Conservation (phyloP, 2,113 vertebrate genomes). For the Syrrhaptes paradoxus region DNA sequence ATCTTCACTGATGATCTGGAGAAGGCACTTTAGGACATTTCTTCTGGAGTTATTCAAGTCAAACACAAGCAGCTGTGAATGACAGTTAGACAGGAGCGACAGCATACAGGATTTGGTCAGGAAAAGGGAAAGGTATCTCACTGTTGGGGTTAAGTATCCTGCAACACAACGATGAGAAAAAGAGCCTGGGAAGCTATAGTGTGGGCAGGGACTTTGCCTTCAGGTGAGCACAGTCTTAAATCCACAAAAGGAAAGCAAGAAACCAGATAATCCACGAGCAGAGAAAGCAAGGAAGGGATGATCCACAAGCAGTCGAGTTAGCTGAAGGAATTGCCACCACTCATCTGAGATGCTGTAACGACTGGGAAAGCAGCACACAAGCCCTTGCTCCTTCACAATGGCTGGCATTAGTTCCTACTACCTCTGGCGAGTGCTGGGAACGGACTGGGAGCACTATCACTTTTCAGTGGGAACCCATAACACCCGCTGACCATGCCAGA, state of each 20-base stretch:
- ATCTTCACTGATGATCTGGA: background rate
- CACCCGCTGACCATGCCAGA: background rate
- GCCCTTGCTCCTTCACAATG: background rate
- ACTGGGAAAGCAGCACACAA: background rate
- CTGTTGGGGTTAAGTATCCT: background rate
- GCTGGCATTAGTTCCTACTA: background rate
- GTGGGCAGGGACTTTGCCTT: background rate
- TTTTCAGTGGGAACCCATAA: background rate
- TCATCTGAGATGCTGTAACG: background rate
- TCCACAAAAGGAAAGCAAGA: background rate
- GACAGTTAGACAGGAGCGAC: background rate
- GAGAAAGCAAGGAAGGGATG: background rate
- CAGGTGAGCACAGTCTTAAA: background rate
- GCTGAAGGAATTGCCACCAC: background rate
- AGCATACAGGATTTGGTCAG: background rate
- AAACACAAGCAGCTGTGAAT: background rate
- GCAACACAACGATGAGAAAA: background rate
- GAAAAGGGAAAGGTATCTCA: background rate
- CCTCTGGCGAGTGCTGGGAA: background rate
- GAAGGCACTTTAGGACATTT: background rate
- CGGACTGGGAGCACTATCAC: accelerated
- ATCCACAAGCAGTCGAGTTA: no score
- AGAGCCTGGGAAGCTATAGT: background rate
- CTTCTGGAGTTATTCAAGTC: background rate
- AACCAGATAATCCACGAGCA: background rate